Conservation (phyloP, 92 coral and sea anemone genomes). For the Palythoa caribaeorum region DNA sequence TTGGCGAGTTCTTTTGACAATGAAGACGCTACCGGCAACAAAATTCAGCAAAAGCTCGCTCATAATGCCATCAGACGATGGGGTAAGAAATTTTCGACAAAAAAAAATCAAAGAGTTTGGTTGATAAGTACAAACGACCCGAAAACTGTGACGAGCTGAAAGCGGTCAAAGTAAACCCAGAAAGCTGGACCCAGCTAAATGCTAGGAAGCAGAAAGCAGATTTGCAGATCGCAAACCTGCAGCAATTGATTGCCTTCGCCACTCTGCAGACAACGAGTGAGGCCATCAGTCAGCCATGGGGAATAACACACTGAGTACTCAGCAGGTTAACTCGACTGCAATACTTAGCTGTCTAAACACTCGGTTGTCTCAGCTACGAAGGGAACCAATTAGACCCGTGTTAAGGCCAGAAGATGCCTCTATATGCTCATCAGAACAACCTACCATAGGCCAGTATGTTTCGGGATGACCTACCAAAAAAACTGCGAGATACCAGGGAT, state of each 20-base stretch:
- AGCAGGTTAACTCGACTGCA: neutral
- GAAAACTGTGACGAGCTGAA: too few relatives aligned
- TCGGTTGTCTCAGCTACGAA: constrained; percentile 34
- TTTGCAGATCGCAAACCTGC: constrained; percentile 31
- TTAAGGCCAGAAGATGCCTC: constrained; percentile 42
- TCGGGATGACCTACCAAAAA: constrained; percentile 47
- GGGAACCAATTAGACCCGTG: constrained; percentile 57
- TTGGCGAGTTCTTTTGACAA: neutral
- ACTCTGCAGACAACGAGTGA: too few relatives aligned
- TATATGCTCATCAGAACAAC: constrained; percentile 47
- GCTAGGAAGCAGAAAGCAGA: neutral
- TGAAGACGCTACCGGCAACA: constrained; percentile 52
- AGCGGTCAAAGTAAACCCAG: too few relatives aligned
- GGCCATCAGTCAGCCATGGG: too few relatives aligned
- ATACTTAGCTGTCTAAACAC: constrained; percentile 31
- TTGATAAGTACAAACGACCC: too few relatives aligned
- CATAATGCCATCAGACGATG: constrained; percentile 28
- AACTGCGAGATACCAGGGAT: constrained; percentile 56
- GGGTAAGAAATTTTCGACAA: too few relatives aligned
- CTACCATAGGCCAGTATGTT: constrained; percentile 14
- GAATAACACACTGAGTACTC: too few relatives aligned
- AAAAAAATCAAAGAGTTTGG: too few relatives aligned
- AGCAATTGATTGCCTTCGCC: constrained; percentile 3
- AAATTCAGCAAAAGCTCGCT: constrained; percentile 59
- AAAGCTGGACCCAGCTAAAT: too few relatives aligned